Percentiles rank a stretch among this genome's conserved stretches.
These are phyloP conservation scores for Thumatha senex DNA, from an alignment of 2,888 invertebrate genomes.

Conservation along the genomic window DNA sequence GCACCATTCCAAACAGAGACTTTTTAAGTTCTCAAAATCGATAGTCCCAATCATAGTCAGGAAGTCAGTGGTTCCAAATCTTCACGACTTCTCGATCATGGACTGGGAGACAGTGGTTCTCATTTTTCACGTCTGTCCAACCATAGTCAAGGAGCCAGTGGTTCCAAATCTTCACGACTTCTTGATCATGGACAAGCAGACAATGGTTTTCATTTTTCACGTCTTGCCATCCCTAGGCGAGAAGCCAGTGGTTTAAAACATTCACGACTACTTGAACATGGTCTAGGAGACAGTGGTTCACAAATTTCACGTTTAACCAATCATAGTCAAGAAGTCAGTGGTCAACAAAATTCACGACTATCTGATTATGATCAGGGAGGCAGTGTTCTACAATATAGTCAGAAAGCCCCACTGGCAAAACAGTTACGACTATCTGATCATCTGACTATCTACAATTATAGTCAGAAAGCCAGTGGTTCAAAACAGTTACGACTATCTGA, in stretches of 20 bases:
- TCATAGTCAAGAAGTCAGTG: not conserved
- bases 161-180: not conserved
- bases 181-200: not conserved
- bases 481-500: too few relatives aligned
- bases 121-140: too few relatives aligned
- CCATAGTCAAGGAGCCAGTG: too few relatives aligned
- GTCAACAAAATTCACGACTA: not conserved
- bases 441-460: too few relatives aligned
- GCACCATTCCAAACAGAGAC: too few relatives aligned
- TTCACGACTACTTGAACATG: not conserved
- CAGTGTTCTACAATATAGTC: not conserved
- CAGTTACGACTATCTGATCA: not conserved
- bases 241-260: not conserved
- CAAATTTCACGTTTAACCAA: not conserved
- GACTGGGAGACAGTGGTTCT: too few relatives aligned
- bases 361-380: not conserved
- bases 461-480: too few relatives aligned
- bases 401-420: not conserved
- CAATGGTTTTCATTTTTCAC: not conserved
- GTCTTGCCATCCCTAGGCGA: not conserved
- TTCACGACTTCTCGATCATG: too few relatives aligned
- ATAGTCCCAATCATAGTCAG: too few relatives aligned
- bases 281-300: not conserved
- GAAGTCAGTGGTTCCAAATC: too few relatives aligned
- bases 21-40: too few relatives aligned